Evolutionary conservation across 2,888 invertebrate species (phyloP).

Genomic region (Lacanobia oleracea): DNA sequence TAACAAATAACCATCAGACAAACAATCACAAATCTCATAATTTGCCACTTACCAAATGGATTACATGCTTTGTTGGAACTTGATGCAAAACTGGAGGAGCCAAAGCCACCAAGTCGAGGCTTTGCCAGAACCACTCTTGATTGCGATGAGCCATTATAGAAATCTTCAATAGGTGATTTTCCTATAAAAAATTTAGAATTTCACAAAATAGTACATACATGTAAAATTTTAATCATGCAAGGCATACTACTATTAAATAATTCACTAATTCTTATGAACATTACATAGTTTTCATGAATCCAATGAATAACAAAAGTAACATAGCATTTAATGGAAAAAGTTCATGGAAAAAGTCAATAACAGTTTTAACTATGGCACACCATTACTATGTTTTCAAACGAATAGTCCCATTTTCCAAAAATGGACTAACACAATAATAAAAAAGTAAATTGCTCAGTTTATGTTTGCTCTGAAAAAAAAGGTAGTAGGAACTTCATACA

Average conservation of each 20-base stretch:
- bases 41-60: constrained; percentile 80
- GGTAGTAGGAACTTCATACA: constrained; percentile 11
- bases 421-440: not conserved
- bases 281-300: constrained; percentile 12
- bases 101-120: constrained; percentile 86
- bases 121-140: constrained; percentile 86
- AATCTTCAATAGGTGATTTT: constrained; percentile 82
- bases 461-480: constrained; percentile 35
- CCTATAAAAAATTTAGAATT: constrained; percentile 68
- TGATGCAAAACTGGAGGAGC: constrained; percentile 81
- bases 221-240: not conserved
- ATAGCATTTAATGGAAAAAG: not conserved
- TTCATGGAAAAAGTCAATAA: constrained; percentile 11
- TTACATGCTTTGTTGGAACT: constrained; percentile 82
- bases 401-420: not conserved
- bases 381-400: not conserved
- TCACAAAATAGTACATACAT: not conserved
- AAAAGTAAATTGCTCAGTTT: not conserved
- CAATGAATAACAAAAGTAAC: constrained; percentile 1
- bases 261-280: constrained; percentile 4
- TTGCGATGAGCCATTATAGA: constrained; percentile 83
- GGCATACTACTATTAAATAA: not conserved
- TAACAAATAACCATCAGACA: not conserved
- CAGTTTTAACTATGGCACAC: not conserved
- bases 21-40: not conserved